Conservation (phyloP, 2,888 invertebrate species). For the Mesochorus sp. region DNA sequence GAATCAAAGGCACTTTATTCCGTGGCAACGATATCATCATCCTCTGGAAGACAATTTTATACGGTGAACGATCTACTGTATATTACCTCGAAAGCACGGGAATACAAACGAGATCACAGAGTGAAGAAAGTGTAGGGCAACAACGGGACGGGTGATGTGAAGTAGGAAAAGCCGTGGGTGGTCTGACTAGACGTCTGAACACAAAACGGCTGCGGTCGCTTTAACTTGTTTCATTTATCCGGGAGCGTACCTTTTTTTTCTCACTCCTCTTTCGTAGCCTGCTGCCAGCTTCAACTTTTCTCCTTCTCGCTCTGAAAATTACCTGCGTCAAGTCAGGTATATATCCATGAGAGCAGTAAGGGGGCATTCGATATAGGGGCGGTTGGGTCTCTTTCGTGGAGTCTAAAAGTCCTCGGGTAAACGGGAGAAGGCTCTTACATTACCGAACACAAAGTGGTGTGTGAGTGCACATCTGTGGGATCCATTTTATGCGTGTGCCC, state of each 20-base stretch:
- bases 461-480: slow-evolving; percentile 10
- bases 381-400: slow-evolving; percentile 40
- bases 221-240: slow-evolving; percentile 19
- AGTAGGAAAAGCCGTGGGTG: slow-evolving; percentile 38
- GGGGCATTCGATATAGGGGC: slow-evolving; percentile 25
- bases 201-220: slow-evolving; percentile 30
- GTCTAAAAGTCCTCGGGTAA: slow-evolving; percentile 59
- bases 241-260: slow-evolving; percentile 14
- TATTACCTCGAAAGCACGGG: slow-evolving; percentile 1
- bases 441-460: slow-evolving; percentile 26
- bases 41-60: too few species aligned
- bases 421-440: slow-evolving; percentile 59
- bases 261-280: slow-evolving; percentile 20
- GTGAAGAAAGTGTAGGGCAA: neutral
- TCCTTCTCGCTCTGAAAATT: slow-evolving; percentile 41
- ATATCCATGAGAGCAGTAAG: slow-evolving; percentile 5
- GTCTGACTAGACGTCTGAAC: slow-evolving; percentile 18
- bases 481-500: slow-evolving; percentile 32
- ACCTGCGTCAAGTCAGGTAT: slow-evolving; percentile 61
- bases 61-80: too few species aligned
- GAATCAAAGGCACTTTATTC: slow-evolving; percentile 70
- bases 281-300: slow-evolving; percentile 1
- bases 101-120: neutral
- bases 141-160: slow-evolving; percentile 4
- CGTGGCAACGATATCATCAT: slow-evolving; percentile 66